These are phyloP conservation scores for Lissonota sp. DNA, from an alignment of 2,888 invertebrate genomes.

Conservation along the genomic window DNA sequence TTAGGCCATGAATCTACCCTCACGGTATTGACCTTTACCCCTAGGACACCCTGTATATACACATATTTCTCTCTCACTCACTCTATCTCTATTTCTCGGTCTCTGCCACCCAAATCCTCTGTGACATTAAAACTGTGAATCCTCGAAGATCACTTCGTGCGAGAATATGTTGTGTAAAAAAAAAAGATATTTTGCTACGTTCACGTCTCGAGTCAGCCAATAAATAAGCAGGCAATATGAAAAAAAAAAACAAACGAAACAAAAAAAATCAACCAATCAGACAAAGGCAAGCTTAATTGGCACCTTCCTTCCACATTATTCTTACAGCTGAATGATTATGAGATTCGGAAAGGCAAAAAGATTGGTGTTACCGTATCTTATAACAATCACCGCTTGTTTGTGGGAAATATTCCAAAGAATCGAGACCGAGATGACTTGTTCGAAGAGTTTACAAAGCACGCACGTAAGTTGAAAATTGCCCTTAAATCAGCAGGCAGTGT, in stretches of 20 bases:
- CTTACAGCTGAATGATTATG: slow-evolving; percentile 99
- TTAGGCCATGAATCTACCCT: too few relatives aligned
- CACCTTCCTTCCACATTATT: slow-evolving; percentile 93
- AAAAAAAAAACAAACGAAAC: slow-evolving; percentile 51
- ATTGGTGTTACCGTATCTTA: slow-evolving; percentile 99
- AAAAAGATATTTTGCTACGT: slow-evolving; percentile 36
- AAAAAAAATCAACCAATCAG: slow-evolving; percentile 70
- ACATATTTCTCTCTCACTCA: slow-evolving; percentile 51
- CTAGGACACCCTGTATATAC: background rate
- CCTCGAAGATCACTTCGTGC: slow-evolving; percentile 72
- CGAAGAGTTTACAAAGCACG: slow-evolving; percentile 99
- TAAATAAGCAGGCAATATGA: slow-evolving; percentile 51
- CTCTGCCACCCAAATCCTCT: slow-evolving; percentile 57
- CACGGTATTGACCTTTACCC: too few relatives aligned
- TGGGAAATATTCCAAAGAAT: slow-evolving; percentile 99
- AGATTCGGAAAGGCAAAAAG: slow-evolving; percentile 99
- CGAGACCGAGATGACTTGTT: slow-evolving; percentile 99
- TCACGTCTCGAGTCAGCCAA: slow-evolving; percentile 62
- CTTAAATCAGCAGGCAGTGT: slow-evolving; percentile 81
- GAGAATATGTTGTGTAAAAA: slow-evolving; percentile 54
- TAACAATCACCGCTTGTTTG: slow-evolving; percentile 99
- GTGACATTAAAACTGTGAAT: slow-evolving; percentile 59
- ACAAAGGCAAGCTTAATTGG: slow-evolving; percentile 84
- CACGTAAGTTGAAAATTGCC: slow-evolving; percentile 94
- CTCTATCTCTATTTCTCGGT: slow-evolving; percentile 64